Conservation (phyloP, 2,888 invertebrate species). For the Charanyca ferruginea region DNA sequence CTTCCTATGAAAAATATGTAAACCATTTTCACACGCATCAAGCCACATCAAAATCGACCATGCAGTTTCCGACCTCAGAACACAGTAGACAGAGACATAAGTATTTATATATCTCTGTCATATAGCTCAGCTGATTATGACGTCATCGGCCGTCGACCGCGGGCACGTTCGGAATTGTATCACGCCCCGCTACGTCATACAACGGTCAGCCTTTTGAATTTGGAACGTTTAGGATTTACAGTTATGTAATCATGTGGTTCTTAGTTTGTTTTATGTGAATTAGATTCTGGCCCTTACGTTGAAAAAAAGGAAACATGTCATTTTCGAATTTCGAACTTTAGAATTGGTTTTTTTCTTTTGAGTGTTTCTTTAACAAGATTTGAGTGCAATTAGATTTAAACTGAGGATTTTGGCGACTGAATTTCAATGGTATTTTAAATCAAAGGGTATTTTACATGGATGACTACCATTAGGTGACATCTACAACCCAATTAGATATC, state of each 20-base stretch:
- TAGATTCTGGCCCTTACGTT: neutral
- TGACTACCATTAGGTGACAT: too few relatives aligned
- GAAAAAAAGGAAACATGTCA: neutral
- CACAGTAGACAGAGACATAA: slow-evolving; percentile 51
- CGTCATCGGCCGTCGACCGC: slow-evolving; percentile 86
- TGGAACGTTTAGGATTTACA: slow-evolving; percentile 58
- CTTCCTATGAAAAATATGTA: neutral
- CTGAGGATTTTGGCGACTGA: too few relatives aligned
- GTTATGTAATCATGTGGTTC: slow-evolving; percentile 47
- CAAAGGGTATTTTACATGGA: too few relatives aligned
- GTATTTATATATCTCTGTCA: slow-evolving; percentile 38
- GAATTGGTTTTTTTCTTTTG: neutral
- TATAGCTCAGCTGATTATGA: slow-evolving; percentile 84
- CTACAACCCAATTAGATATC: too few relatives aligned
- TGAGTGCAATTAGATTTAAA: too few relatives aligned
- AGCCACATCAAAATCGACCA: slow-evolving; percentile 38
- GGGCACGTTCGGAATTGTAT: slow-evolving; percentile 69
- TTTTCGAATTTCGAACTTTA: neutral
- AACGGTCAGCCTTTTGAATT: slow-evolving; percentile 66
- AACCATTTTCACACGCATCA: slow-evolving; percentile 9
- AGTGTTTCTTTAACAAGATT: neutral
- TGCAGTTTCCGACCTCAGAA: slow-evolving; percentile 32
- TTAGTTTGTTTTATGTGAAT: slow-evolving; percentile 1
- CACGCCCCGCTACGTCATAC: slow-evolving; percentile 78
- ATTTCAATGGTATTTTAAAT: too few relatives aligned